Base-by-base conservation (phyloP, 2,888 invertebrate species). In the Cheilosia scutellata region DNA sequence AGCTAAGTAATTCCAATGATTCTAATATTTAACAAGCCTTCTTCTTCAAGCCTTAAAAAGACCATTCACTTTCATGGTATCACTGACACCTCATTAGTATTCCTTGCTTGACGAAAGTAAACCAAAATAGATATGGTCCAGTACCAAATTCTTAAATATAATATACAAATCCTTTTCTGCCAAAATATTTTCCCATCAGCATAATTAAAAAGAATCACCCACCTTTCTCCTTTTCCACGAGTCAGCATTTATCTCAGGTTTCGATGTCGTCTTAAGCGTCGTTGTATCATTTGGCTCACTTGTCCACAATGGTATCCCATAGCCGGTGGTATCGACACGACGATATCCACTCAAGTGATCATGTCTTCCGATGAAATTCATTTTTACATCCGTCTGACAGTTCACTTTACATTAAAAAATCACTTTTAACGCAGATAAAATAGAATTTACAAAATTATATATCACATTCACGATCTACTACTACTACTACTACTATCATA, bases 281-380 rank as follows among this genome's bases (percentile, higher is more conserved):
- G 57, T 20, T 20, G 2, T 16, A 9, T 51, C 62, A 51, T 72
- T 55, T 49, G 58, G 11, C 13, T 40, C 57, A 29, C 16, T 49
- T 37, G 65, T 79, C 90, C 90, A 91, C 42, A 88, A 29, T 3
- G 90, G 88, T 60, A 89, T 75, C 25, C 88, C 89, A 83, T 89
- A 89, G 25, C 88, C 88, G 51, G 88, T 75, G 20, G 88, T 89
- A 87, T 91, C 89, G 44, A 90, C 91, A 79, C 90, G 90, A 40
- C 89, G 90, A 89, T 91, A 91, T 70, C 91, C 90, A 88, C 89
- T 89, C 76, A 91, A 88, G 89, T 91, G 89, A 88, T 92, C 90
- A 89, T 90, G 90, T 65, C 89, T 89, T 31, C 90, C 91, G 87
- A 91, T 89, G 82, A 92, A 90, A 90, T 91, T 91, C 92, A 92